Evolutionary conservation across 2,113 vertebrate species (phyloP), one percentile per base, ranked within the genome.

Genomic region (Bujurquina vittata): DNA sequence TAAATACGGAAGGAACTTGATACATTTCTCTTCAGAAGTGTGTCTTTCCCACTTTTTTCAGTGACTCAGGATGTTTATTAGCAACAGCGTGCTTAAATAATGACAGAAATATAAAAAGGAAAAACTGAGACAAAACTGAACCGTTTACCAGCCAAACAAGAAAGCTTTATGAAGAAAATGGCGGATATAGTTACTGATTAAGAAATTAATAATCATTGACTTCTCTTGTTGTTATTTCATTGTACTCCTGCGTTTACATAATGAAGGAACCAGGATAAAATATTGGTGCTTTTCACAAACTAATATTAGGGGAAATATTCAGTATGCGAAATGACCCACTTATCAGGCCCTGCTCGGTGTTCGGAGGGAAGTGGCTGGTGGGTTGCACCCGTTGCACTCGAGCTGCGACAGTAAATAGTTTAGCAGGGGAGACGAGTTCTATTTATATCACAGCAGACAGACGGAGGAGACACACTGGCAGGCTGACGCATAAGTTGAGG

Each of bases 371-470:
- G 20, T 3, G 80, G 18, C 61, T 31, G 63, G 17, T 12, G 11
- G 74, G 52, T n/a, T 77, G 85, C 82, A 82, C 75, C 63, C 79
- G 4, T 1, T 83, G 79, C 83, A 75, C 83, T 81, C 80, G 22
- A 40, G 74, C 83, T 76, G 73, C 58, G 79, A 57, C 4, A 26
- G 79, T 90, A 86, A 90, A 90, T 90, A 87, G 87, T 90, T 88
- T 88, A 90, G 7, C 57, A 65, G 84, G 57, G 65, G 82, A 75
- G 82, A 77, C 56, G 8, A 55, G 80, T 61, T 75, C 85, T 91
- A 89, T 89, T 85, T 89, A 84, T 87, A 85, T 89, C 82, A 1
- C 77, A 52, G 87, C 49, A 77, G 85, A 81, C 85, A 84, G 78
- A 84, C 49, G 29, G 77, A 75, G 82, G 73, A 79, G 85, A 79